Evolutionary conservation across 2,888 invertebrate genomes (phyloP), one percentile per base, ranked within the genome.

Genomic region (Lasioglossum pauxillum): DNA sequence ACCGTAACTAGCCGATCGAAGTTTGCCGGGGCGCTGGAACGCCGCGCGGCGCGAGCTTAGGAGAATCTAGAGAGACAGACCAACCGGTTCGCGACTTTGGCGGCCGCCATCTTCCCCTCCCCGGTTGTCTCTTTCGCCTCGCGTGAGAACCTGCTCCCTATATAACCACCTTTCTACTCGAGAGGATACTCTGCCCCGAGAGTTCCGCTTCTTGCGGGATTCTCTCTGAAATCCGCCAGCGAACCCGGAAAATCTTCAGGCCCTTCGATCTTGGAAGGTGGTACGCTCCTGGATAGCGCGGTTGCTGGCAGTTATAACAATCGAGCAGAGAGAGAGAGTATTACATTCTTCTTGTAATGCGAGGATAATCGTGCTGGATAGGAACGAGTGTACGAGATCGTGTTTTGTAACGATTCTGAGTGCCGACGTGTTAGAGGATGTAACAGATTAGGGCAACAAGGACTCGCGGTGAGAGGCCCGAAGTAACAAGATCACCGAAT

Each of bases 31-130:
- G 83, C 64, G 64, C 82, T 84, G 89, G 85, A 85, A 85, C 90
- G 88, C 91, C 44, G 44, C 82, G 88, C 83, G 31, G 44, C 82
- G 88, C 83, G 89, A 91, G 91, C 90, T 93, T 94, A 94, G 94
- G 86, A 84, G 90, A 90, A 86, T 89, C 90, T 90, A 94, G 90
- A 93, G 93, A 92, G 92, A 92, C 91, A 91, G 91, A 92, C 91
- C 93, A 95, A 95, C 95, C 95, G 95, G 95, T 95, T 95, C 91
- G 93, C 91, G 92, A 93, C 93, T 94, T 93, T 93, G 93, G 93
- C 92, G 92, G 93, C 93, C 92, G 94, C 95, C 94, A 94, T 95
- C 94, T 95, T 94, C 92, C 89, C 92, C 92, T 91, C 89, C 90
- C 90, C 89, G 89, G 89, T 90, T 92, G 90, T 92, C 92, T 91